phyloP scores from a whole-genome alignment of 2,113 vertebrate species.

The Neolamprologus kungweensis region DNA sequence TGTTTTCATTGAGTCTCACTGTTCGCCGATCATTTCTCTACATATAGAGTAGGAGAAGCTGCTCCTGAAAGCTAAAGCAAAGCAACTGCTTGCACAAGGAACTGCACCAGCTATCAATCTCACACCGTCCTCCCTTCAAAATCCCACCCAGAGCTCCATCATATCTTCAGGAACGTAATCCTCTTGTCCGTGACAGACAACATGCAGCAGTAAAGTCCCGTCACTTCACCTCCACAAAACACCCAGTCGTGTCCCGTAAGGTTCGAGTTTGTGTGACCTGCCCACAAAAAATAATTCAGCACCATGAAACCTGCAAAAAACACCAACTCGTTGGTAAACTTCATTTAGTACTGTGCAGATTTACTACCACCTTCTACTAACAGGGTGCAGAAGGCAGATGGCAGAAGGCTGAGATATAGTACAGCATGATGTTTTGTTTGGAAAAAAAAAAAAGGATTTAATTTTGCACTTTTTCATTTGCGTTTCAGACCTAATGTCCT shows the following conservation, averaged over 20 bases:
- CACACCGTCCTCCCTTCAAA: background rate
- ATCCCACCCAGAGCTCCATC: background rate
- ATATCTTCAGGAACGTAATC: background rate
- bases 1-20: background rate
- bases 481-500: background rate
- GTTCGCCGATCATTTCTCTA: background rate
- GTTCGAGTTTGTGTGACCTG: background rate
- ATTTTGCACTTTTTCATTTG: background rate
- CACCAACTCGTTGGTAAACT: background rate
- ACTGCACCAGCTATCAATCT: background rate
- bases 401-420: background rate
- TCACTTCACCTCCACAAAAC: background rate
- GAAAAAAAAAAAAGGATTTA: background rate
- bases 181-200: background rate
- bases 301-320: background rate
- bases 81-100: background rate
- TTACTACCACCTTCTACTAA: no score
- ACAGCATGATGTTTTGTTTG: background rate
- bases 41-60: background rate
- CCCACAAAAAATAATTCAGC: background rate
- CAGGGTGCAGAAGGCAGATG: background rate
- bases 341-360: background rate
- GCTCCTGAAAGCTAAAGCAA: background rate
- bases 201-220: background rate
- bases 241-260: background rate